Percentiles rank a stretch among this genome's conserved stretches.
phyloP scores from a whole-genome alignment of 2,888 invertebrate genomes.

The Dolomedes plantarius region DNA sequence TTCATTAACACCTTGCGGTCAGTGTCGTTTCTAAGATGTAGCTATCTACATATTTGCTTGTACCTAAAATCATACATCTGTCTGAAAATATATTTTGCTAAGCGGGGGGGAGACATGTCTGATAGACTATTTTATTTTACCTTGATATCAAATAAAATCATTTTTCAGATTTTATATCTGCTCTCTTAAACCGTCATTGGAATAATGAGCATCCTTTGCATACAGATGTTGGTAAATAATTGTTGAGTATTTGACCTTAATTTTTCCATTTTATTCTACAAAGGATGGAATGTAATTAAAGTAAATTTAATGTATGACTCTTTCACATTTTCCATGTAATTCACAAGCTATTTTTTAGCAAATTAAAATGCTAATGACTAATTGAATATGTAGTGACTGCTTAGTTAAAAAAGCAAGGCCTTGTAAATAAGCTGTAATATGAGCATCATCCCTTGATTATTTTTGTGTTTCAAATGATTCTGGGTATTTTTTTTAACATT shows the following conservation, averaged over 20 bases:
- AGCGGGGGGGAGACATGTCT: no score
- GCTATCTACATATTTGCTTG: no score
- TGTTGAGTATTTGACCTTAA: neutral
- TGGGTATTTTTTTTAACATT: neutral
- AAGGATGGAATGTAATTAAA: neutral
- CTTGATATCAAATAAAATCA: no score
- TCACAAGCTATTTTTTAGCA: neutral
- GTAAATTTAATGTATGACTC: neutral
- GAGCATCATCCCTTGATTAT: slow-evolving; percentile 20
- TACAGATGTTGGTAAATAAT: neutral
- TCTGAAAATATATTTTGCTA: no score
- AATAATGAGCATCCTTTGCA: neutral
- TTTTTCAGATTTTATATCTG: no score
- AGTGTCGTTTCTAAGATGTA: no score
- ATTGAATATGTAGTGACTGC: slow-evolving; percentile 14
- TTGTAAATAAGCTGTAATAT: slow-evolving; percentile 49
- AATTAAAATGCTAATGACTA: neutral
- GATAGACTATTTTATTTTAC: no score
- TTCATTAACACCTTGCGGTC: no score
- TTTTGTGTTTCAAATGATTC: neutral
- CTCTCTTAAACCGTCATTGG: no score
- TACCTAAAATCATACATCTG: no score
- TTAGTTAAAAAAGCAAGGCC: slow-evolving; percentile 7
- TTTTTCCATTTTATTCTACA: neutral
- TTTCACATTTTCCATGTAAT: slow-evolving; percentile 2